Conservation (phyloP, 2,113 vertebrate genomes). For the Aepyceros melampus region DNA sequence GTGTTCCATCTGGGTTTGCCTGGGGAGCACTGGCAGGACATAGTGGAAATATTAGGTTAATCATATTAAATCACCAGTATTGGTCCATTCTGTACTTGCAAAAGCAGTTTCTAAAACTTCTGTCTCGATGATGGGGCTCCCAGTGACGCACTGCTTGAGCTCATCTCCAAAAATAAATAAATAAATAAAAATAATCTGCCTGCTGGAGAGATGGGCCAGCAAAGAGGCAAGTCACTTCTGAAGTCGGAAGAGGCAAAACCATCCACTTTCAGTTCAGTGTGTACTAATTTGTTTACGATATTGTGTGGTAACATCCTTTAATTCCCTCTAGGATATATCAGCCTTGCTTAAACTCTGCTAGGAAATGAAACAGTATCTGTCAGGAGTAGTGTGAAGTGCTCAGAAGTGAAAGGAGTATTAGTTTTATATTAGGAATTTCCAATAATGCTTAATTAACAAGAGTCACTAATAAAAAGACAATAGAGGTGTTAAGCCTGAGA, state of each 20-base stretch:
- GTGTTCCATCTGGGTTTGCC: neutral
- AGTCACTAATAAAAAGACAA: neutral
- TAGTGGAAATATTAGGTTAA: neutral
- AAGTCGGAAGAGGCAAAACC: neutral
- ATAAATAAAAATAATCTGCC: neutral
- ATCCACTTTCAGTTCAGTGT: neutral
- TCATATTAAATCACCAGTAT: neutral
- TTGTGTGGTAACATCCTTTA: neutral
- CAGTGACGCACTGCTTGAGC: neutral
- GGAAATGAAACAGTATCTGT: neutral
- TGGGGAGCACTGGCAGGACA: neutral
- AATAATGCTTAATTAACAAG: neutral
- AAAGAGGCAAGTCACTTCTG: neutral
- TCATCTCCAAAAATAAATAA: too few species aligned
- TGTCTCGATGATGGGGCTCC: neutral
- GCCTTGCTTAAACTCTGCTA: neutral
- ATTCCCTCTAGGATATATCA: neutral
- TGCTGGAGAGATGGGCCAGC: neutral
- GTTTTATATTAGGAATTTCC: neutral
- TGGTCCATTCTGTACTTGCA: neutral
- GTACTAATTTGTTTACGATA: neutral
- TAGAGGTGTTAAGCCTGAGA: neutral
- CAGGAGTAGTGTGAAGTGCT: rapidly evolving
- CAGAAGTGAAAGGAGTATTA: neutral
- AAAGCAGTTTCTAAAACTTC: neutral